phyloP scores from a whole-genome alignment of 2,113 vertebrate species.

The Arizona elegans region DNA sequence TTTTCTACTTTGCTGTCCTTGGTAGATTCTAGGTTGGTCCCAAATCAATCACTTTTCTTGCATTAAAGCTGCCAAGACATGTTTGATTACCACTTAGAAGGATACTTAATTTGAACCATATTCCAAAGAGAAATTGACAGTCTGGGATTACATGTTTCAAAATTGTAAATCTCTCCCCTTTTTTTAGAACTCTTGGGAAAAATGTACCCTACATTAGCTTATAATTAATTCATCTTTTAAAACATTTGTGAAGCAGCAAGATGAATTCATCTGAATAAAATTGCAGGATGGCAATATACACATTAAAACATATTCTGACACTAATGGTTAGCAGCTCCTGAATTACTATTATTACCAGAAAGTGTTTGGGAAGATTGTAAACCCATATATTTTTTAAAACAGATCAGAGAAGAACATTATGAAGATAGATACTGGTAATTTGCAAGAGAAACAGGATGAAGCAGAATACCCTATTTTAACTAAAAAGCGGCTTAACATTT shows the following conservation, averaged over 20 bases:
- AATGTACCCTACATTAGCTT: not conserved
- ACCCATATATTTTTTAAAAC: not conserved
- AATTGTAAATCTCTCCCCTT: not conserved
- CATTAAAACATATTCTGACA: not conserved
- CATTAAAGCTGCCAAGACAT: not conserved
- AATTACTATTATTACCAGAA: not conserved
- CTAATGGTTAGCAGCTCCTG: not conserved
- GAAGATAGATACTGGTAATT: not conserved
- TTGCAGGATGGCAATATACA: not conserved
- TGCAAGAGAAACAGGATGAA: not conserved
- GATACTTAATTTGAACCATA: not conserved
- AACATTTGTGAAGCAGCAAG: not conserved
- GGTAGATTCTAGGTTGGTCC: not conserved
- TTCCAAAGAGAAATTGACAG: not conserved
- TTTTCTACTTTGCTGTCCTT: not conserved
- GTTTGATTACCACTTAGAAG: not conserved
- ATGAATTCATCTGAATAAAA: not conserved
- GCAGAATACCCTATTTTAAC: not conserved
- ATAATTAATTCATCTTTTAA: not conserved
- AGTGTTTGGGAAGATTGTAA: not conserved
- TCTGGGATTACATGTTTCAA: not conserved
- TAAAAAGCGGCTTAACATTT: not conserved
- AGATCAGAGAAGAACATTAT: not conserved
- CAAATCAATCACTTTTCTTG: not conserved
- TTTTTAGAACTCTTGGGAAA: not conserved